Percentiles rank a stretch among this genome's conserved stretches.
Evolutionary conservation across 2,888 invertebrate species (phyloP).

Genomic region (Gymnocheta viridis): DNA sequence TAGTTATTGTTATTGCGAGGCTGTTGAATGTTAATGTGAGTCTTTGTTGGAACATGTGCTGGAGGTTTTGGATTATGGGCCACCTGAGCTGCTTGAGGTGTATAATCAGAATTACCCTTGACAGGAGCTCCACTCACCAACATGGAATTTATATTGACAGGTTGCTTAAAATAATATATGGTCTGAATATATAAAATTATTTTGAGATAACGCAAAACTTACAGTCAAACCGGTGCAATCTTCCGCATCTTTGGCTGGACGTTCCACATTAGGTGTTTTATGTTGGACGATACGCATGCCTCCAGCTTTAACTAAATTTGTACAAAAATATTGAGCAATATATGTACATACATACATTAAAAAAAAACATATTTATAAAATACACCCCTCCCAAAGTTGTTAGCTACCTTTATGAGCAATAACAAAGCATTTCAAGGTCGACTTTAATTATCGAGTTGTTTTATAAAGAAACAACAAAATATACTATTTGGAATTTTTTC

Average conservation of each 20-base stretch:
- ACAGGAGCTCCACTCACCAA: conserved; percentile 91
- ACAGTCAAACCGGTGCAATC: conserved; percentile 89
- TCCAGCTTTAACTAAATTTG: conserved; percentile 90
- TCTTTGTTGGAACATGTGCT: conserved; percentile 84
- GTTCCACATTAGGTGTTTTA: conserved; percentile 87
- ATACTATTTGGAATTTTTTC: neutral
- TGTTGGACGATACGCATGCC: conserved; percentile 96
- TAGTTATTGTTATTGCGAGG: conserved; percentile 86
- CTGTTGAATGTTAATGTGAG: conserved; percentile 90
- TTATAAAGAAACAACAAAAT: neutral
- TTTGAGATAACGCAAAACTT: conserved; percentile 75
- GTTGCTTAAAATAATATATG: conserved; percentile 75
- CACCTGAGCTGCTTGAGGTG: conserved; percentile 93
- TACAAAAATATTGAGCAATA: conserved; percentile 31
- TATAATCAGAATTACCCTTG: conserved; percentile 93
- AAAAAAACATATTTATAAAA: neutral
- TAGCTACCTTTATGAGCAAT: neutral
- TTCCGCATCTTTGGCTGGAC: conserved; percentile 86
- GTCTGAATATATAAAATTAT: neutral
- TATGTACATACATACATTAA: neutral
- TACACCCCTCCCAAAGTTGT: neutral
- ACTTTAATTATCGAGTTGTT: conserved; percentile 6
- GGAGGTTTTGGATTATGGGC: conserved; percentile 92
- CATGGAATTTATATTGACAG: conserved; percentile 86
- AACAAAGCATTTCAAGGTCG: conserved; percentile 46